Evolutionary conservation across 2,113 vertebrate species (phyloP).

Genomic region (Podiceps cristatus): DNA sequence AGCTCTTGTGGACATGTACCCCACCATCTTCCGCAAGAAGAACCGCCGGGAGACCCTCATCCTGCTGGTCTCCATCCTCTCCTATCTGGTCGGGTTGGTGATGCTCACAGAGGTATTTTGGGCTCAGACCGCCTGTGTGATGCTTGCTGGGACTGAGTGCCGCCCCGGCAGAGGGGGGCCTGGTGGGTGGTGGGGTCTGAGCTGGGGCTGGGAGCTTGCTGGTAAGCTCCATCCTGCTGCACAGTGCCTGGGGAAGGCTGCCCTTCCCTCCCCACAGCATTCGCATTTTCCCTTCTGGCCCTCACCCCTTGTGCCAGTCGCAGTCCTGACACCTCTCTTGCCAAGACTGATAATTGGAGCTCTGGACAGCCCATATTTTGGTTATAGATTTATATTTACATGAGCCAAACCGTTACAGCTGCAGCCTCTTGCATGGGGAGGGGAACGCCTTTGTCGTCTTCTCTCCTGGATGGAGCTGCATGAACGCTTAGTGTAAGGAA

Average conservation of each 20-base stretch:
- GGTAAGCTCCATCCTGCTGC: not conserved
- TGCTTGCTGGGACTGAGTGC: not conserved
- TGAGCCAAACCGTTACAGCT: not conserved
- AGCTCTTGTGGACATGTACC: slow-evolving; percentile 92
- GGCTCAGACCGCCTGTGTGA: not conserved
- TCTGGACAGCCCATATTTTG: not conserved
- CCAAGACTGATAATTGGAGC: not conserved
- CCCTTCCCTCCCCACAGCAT: not conserved
- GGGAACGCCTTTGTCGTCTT: not conserved
- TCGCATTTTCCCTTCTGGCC: accelerated
- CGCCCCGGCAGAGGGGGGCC: not conserved
- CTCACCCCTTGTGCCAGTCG: not conserved
- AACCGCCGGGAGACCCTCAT: slow-evolving; percentile 90
- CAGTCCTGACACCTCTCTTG: not conserved
- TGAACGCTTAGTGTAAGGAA: not conserved
- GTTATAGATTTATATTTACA: not conserved
- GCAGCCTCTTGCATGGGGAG: not conserved
- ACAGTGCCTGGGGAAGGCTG: not conserved
- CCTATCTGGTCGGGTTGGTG: slow-evolving; percentile 88
- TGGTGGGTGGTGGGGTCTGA: not conserved
- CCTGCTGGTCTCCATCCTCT: slow-evolving; percentile 79
- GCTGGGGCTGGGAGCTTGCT: accelerated
- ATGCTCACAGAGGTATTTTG: slow-evolving; percentile 92
- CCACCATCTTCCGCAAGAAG: slow-evolving; percentile 86
- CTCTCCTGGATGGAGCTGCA: not conserved